Percentiles rank a stretch among this genome's conserved stretches.
phyloP scores from a whole-genome alignment of 2,113 vertebrate genomes.

The Albula glossodonta region DNA sequence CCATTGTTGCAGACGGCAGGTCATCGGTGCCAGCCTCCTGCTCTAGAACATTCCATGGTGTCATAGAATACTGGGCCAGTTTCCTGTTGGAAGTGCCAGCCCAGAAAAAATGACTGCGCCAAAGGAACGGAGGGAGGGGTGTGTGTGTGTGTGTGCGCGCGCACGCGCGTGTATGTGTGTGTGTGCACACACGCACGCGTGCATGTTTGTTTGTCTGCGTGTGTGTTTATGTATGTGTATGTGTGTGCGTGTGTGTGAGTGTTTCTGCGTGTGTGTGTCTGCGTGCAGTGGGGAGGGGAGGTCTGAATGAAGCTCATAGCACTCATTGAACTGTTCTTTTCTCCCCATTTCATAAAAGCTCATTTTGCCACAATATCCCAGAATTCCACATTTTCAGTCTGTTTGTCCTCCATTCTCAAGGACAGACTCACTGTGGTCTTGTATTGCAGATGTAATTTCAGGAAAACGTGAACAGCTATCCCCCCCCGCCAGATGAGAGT shows the following conservation, averaged over 20 bases:
- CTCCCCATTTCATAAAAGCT: conserved; percentile 7
- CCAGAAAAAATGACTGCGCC: conserved; percentile 55
- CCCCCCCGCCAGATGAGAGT: too few relatives aligned
- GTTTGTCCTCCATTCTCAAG: not conserved
- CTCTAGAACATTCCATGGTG: conserved; percentile 70
- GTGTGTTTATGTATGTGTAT: too few relatives aligned
- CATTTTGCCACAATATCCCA: not conserved
- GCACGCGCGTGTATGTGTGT: too few relatives aligned
- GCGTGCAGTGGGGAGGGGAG: conserved; percentile 6
- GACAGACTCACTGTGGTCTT: conserved; percentile 25
- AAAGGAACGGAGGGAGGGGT: not conserved
- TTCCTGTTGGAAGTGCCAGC: conserved; percentile 74
- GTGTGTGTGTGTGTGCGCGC: not conserved
- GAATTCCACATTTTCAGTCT: not conserved
- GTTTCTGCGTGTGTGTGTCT: conserved; percentile 27
- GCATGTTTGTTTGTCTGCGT: too few relatives aligned
- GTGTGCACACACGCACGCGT: too few relatives aligned
- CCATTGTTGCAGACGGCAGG: conserved; percentile 66
- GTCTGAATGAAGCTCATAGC: not conserved
- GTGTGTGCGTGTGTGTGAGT: too few relatives aligned
- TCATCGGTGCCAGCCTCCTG: conserved; percentile 60
- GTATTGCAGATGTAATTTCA: conserved; percentile 34
- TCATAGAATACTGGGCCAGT: conserved; percentile 76
- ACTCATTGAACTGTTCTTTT: conserved; percentile 33
- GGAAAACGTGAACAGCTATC: conserved; percentile 18